These are phyloP conservation scores for Gobius niger DNA, from an alignment of 2,113 vertebrate species.

Conservation along the genomic window DNA sequence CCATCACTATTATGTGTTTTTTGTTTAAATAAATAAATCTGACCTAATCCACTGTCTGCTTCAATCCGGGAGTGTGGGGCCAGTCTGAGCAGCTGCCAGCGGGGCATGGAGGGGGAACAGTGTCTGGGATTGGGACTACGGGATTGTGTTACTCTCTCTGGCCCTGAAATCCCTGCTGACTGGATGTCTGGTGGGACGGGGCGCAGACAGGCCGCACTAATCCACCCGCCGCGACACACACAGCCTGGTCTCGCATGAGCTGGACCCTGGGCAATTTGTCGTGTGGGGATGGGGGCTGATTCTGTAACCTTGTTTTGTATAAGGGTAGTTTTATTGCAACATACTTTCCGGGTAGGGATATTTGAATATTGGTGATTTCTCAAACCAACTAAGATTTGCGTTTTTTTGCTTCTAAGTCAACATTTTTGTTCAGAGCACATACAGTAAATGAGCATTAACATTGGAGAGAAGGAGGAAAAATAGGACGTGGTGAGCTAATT, in stretches of 20 bases:
- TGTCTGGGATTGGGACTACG: constrained; percentile 45
- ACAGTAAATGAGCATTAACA: too few species aligned
- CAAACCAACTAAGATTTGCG: too few species aligned
- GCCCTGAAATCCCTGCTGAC: constrained; percentile 70
- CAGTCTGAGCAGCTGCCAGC: neutral
- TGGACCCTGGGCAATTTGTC: constrained; percentile 19
- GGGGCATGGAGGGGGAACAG: constrained; percentile 16
- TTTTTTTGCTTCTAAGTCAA: too few species aligned
- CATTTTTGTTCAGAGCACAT: too few species aligned
- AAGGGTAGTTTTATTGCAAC: too few species aligned
- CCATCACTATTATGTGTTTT: too few species aligned
- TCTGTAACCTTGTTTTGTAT: neutral
- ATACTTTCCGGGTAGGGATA: too few species aligned
- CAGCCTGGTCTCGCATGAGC: constrained; percentile 27
- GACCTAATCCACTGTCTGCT: constrained; percentile 5
- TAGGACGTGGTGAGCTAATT: too few species aligned
- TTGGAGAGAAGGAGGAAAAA: too few species aligned
- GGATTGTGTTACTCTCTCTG: constrained; percentile 44
- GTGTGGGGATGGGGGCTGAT: constrained; percentile 22
- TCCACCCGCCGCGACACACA: constrained; percentile 50
- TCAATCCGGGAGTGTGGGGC: neutral
- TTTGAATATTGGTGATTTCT: too few species aligned
- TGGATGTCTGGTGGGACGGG: constrained; percentile 65
- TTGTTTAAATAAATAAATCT: neutral
- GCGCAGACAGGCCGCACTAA: constrained; percentile 71